phyloP scores from a whole-genome alignment of 2,888 invertebrate species.

The Uropetala carovei region DNA sequence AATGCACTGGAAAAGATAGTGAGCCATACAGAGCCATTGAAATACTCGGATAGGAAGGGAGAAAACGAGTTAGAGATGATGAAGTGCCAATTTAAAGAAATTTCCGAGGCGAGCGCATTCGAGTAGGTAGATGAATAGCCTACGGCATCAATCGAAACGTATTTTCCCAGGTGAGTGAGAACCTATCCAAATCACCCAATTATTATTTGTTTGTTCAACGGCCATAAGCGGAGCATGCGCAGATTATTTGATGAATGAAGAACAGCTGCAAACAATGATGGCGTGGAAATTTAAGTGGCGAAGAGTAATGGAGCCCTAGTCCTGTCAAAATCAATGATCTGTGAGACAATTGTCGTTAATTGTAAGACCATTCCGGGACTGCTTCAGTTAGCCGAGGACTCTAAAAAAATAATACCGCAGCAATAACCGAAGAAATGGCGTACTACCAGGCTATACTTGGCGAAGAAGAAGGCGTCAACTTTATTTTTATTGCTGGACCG shows the following conservation, averaged over 20 bases:
- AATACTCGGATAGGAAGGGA: too few relatives aligned
- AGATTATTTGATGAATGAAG: neutral
- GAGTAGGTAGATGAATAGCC: too few relatives aligned
- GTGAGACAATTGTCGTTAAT: constrained; percentile 43
- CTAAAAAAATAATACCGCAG: neutral
- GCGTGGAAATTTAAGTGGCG: neutral
- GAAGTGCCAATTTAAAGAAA: neutral
- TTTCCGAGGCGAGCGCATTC: neutral
- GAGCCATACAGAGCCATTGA: neutral
- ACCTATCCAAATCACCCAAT: neutral
- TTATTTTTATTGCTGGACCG: neutral
- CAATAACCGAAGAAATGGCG: constrained; percentile 24
- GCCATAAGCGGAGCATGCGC: neutral
- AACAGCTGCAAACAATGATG: constrained; percentile 32
- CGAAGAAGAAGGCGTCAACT: neutral
- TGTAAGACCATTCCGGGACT: constrained; percentile 20
- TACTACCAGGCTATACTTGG: neutral
- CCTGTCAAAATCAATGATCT: constrained; percentile 44
- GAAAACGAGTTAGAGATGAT: neutral
- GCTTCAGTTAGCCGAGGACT: neutral
- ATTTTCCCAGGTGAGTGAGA: neutral
- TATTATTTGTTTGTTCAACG: neutral
- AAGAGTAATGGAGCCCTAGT: neutral
- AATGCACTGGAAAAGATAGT: neutral
- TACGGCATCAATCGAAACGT: too few relatives aligned